Conservation (phyloP, 2,888 invertebrate species). For the Ophonus ardosiacus region DNA sequence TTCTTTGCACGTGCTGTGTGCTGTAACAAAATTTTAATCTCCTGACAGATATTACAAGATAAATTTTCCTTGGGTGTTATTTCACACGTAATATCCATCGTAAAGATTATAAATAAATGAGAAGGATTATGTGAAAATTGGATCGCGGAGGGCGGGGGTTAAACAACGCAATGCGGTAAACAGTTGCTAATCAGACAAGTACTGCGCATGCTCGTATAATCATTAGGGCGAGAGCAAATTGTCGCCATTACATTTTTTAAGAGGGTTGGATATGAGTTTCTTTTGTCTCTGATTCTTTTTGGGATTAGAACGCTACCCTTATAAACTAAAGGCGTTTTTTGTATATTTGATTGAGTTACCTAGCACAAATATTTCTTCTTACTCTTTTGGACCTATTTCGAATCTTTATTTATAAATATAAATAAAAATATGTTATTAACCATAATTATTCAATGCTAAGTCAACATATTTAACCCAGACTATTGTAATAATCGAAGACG, state of each 20-base stretch:
- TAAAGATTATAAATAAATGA: slow-evolving; percentile 47
- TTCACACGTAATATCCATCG: slow-evolving; percentile 36
- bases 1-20: slow-evolving; percentile 1
- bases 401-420: too few relatives aligned
- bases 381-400: too few relatives aligned
- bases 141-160: slow-evolving; percentile 12
- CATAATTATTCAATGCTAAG: too few relatives aligned
- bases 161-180: slow-evolving; percentile 37
- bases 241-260: not conserved
- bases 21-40: slow-evolving; percentile 38
- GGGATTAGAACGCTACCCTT: too few relatives aligned
- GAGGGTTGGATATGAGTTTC: not conserved
- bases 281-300: not conserved
- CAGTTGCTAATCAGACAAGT: slow-evolving; percentile 24
- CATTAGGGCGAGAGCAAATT: not conserved
- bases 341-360: too few relatives aligned
- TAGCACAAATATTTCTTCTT: too few relatives aligned
- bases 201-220: slow-evolving; percentile 4
- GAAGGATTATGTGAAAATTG: slow-evolving; percentile 44
- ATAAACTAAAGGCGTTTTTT: too few relatives aligned
- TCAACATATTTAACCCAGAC: too few relatives aligned
- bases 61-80: slow-evolving; percentile 36
- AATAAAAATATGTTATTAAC: too few relatives aligned
- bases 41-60: slow-evolving; percentile 39
- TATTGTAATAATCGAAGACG: too few relatives aligned